Evolutionary conservation across 2,888 invertebrate species (phyloP), one percentile per base, ranked within the genome.

Genomic region (Perizoma flavofasciatum): DNA sequence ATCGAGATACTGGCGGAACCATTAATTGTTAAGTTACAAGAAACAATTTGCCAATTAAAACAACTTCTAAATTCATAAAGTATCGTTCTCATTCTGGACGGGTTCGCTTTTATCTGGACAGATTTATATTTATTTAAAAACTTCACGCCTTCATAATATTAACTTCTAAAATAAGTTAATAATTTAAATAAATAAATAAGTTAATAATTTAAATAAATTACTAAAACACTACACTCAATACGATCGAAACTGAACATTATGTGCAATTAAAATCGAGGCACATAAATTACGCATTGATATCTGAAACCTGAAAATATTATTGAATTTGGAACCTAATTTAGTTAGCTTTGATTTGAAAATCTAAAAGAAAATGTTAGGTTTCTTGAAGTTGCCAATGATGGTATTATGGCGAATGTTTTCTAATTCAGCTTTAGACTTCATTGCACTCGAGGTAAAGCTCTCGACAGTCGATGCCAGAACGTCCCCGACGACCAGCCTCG

Each of bases 391-490:
- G 48, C 62, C 62, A 59, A 55, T 52, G 53, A 59, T 65, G 60
- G 69, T 68, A 67, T 69, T 70, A 72, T 74, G 72, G 72, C 69
- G 73, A 67, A 63, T 43, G 45, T 62, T 64, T 61, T 60, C 61
- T 69, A 45, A 63, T 62, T 61, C 59, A 54, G 62, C 63, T 63
- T 94, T 95, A 97, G 84, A 97, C 96, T 93, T 97, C 97, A 86
- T 97, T 97, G 88, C 98, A 98, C 86, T 97, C 95, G 75, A 96
- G 93, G 89, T 96, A 98, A 70, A 96, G 93, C 78, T 96, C 95
- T 81, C 95, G 95, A 81, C 98, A 98, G 83, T 97, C 96, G 72
- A 96, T 95, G 49, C 97, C 97, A 43, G 95, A 95, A 81, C 98
- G 94, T 60, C 98, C 98, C 69, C 96, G 93, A 79, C 97, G 94